These are phyloP conservation scores for Steinernema hermaphroditum DNA, from an alignment of 2,888 invertebrate species.

Conservation along the genomic window DNA sequence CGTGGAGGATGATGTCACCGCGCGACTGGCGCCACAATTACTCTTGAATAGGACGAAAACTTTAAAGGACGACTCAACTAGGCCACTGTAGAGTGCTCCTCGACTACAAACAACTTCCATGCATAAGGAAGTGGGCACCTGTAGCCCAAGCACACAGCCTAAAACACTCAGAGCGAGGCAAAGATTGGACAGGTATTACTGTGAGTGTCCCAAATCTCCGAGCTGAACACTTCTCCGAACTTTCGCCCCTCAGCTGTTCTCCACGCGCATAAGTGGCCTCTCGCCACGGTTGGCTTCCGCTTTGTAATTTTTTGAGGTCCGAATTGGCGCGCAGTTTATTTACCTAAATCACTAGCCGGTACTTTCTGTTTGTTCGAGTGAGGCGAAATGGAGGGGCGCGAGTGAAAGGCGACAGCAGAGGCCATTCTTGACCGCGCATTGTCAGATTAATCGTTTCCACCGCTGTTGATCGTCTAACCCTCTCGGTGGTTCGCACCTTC, in stretches of 20 bases:
- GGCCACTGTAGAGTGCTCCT: too few relatives aligned
- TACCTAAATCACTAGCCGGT: slow-evolving; percentile 30
- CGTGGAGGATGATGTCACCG: slow-evolving; percentile 4
- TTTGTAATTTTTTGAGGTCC: slow-evolving; percentile 28
- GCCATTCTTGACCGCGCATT: slow-evolving; percentile 29
- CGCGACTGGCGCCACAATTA: not conserved
- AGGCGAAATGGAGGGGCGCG: slow-evolving; percentile 12
- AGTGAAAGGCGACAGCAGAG: slow-evolving; percentile 24
- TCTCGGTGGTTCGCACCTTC: not conserved
- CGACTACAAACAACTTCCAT: too few relatives aligned
- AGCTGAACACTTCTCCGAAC: too few relatives aligned
- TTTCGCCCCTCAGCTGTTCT: too few relatives aligned
- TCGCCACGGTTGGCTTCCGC: slow-evolving; percentile 19
- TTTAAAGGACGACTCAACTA: not conserved
- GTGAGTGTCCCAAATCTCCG: too few relatives aligned
- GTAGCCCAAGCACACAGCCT: too few relatives aligned
- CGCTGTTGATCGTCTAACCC: not conserved
- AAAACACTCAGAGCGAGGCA: too few relatives aligned
- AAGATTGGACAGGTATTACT: too few relatives aligned
- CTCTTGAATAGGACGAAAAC: not conserved
- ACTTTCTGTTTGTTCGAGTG: slow-evolving; percentile 26
- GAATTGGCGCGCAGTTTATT: slow-evolving; percentile 29
- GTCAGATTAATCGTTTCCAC: slow-evolving; percentile 2
- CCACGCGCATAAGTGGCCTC: not conserved
- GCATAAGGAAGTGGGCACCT: too few relatives aligned